Evolutionary conservation across 2,797 vertebrate genomes (phyloP), one percentile per base, ranked within the genome.

Genomic region (Vipera ursinii): DNA sequence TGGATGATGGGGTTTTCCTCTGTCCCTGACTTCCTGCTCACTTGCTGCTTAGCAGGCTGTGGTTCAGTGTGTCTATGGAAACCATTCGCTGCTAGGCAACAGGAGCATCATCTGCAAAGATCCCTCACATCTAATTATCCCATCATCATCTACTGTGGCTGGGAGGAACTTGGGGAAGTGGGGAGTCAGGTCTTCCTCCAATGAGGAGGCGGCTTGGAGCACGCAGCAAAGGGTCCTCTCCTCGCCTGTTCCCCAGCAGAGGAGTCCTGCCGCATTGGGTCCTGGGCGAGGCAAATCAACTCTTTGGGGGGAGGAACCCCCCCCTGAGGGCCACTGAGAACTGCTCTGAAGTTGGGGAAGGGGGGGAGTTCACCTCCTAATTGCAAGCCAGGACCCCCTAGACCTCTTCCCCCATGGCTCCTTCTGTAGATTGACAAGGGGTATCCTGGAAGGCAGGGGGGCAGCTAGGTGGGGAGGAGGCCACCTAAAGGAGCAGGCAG

Each of bases 61-160:
- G 98, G 97, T 97, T 98, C 97, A 96, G 97, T 95, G 95, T 99
- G 97, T 97, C 98, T 98, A 98, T 97, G 97, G 98, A 98, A 99
- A 99, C 98, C 98, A 98, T 98, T 98, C 97, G 98, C 98, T 98
- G 98, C 98, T 98, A 98, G 97, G 98, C 98, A 98, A 99, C 98
- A 96, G 97, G 95, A 97, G 98, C 98, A 98, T 98, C 98, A 97
- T 98, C 97, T 98, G 96, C 95, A 94, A 97, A 96, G 96, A 97
- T 98, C 97, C 97, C 97, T 98, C 95, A 94, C 98, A 98, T 98
- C 97, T 98, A 98, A 98, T 98, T 98, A 98, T 97, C 97, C 97
- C 96, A 98, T 98, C 97, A 38, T 38, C 69, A 38, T 38, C 69
- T 32, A 96, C 94, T 92, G 97, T 87, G 94, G 95, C 97, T 44